These are phyloP conservation scores for Neosilurus mollespiculum DNA, from an alignment of 2,797 vertebrate genomes.

Conservation along the genomic window DNA sequence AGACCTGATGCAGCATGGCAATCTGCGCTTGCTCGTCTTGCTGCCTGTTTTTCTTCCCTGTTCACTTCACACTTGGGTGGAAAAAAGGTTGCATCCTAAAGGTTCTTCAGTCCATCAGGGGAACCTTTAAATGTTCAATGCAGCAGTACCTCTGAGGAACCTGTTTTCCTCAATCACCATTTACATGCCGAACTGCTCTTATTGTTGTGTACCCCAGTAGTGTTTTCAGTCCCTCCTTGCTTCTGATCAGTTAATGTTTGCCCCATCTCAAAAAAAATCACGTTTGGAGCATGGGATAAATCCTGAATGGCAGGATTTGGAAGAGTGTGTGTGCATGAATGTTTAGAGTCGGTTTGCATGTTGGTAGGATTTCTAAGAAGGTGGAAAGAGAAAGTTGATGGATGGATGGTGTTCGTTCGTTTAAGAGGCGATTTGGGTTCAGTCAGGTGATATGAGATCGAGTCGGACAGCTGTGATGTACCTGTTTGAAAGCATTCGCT, in stretches of 20 bases:
- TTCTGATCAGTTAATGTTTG: background rate
- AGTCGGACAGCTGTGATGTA: slow-evolving; percentile 33
- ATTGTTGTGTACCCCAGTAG: background rate
- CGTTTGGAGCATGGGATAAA: slow-evolving; percentile 7
- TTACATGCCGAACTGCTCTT: background rate
- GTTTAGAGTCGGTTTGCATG: slow-evolving; percentile 62
- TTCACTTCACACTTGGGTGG: background rate
- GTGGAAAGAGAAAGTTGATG: slow-evolving; percentile 57
- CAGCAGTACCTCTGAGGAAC: background rate
- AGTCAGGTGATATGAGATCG: slow-evolving; percentile 26
- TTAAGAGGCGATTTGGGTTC: slow-evolving; percentile 39
- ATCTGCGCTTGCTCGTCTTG: background rate
- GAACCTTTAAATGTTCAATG: background rate
- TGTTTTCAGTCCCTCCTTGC: background rate
- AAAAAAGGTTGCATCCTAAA: background rate
- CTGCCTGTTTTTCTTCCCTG: background rate
- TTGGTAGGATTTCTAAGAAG: slow-evolving; percentile 52
- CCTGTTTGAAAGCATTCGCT: background rate
- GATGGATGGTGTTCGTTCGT: slow-evolving; percentile 41
- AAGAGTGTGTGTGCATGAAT: slow-evolving; percentile 43
- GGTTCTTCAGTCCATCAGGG: background rate
- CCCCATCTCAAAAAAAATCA: background rate
- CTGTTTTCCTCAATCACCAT: background rate
- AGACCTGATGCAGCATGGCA: slow-evolving; percentile 19
- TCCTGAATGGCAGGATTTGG: background rate